These are phyloP conservation scores for Heteromormyrus szaboi DNA, from an alignment of 2,797 vertebrate species.

Conservation along the genomic window DNA sequence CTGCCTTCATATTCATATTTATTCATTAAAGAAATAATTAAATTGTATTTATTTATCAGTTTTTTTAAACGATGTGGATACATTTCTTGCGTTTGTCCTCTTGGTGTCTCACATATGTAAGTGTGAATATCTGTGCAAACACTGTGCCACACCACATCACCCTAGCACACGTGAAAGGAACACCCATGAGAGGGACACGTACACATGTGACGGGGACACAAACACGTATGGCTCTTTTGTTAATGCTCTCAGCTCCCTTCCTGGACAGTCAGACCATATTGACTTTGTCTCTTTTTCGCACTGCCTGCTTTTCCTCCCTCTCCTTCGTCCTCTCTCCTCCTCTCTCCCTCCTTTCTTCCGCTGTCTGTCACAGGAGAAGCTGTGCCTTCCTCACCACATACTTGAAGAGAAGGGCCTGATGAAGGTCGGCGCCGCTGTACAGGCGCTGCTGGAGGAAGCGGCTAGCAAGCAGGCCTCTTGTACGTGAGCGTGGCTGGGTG, in stretches of 20 bases:
- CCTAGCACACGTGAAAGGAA: background rate
- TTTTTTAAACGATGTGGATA: background rate
- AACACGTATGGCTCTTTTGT: background rate
- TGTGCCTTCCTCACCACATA: constrained; percentile 95
- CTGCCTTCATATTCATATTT: constrained; percentile 52
- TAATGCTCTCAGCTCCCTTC: background rate
- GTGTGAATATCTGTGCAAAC: background rate
- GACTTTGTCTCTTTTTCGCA: background rate
- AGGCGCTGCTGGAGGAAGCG: constrained; percentile 78
- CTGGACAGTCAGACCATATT: background rate
- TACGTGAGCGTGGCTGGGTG: constrained; percentile 57
- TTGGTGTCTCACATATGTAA: background rate
- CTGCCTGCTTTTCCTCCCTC: background rate
- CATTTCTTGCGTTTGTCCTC: background rate
- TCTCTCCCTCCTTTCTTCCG: background rate
- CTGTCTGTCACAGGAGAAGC: constrained; percentile 68
- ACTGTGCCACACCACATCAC: background rate
- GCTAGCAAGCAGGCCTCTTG: constrained; percentile 60
- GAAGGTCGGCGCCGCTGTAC: constrained; percentile 81
- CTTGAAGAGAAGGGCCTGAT: constrained; percentile 90
- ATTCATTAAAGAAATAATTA: constrained; percentile 69
- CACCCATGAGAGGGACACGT: background rate
- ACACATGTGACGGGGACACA: background rate
- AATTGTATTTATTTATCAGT: background rate
- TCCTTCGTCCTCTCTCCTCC: background rate